Conservation (phyloP, 2,113 vertebrate species). For the Petroica traversi region DNA sequence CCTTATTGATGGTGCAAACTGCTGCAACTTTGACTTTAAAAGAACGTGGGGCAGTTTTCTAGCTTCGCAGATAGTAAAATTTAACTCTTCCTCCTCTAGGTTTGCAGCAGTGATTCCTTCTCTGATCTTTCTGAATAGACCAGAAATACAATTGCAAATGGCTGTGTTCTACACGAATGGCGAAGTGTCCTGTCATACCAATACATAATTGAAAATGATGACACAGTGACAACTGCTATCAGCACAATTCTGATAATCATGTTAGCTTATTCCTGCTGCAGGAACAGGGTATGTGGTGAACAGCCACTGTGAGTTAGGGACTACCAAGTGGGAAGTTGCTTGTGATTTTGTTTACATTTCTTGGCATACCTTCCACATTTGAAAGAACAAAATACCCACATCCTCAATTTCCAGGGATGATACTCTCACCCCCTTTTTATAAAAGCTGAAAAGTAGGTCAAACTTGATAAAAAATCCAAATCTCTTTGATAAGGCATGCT, state of each 20-base stretch:
- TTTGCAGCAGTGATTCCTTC: not conserved
- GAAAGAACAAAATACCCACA: not conserved
- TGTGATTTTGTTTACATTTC: conserved; percentile 1
- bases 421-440: not conserved
- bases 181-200: conserved; percentile 9
- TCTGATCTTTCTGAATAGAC: not conserved
- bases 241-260: not conserved
- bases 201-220: conserved; percentile 36
- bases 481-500: not conserved
- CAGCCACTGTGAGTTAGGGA: not conserved
- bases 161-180: not conserved
- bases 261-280: not conserved
- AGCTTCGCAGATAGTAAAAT: not conserved
- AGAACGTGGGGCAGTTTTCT: not conserved
- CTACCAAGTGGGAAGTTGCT: not conserved
- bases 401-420: not conserved
- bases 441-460: not conserved
- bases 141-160: not conserved
- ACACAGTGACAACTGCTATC: conserved; percentile 32
- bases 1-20: not conserved
- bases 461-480: not conserved
- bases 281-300: not conserved
- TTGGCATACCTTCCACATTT: not conserved
- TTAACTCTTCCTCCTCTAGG: not conserved
- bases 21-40: not conserved